Evolutionary conservation across 2,888 invertebrate genomes (phyloP).

Genomic region (Shargacucullia verbasci): DNA sequence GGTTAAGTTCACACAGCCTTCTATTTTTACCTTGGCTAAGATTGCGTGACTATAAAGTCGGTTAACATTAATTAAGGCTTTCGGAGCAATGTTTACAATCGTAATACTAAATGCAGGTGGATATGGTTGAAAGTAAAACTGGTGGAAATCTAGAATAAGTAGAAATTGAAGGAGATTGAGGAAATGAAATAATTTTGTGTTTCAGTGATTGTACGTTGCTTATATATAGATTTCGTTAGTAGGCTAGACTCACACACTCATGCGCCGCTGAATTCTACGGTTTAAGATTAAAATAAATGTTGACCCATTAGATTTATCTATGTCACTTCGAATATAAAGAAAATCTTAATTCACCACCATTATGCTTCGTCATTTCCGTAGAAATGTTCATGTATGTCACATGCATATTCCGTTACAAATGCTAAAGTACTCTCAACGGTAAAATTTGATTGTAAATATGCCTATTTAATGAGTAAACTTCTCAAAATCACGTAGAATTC

Average conservation of each 20-base stretch:
- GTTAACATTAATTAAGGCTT: slow-evolving; percentile 73
- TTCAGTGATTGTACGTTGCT: no score
- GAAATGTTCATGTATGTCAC: slow-evolving; percentile 21
- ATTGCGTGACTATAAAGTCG: slow-evolving; percentile 72
- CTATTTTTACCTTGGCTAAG: slow-evolving; percentile 70
- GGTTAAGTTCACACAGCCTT: slow-evolving; percentile 73
- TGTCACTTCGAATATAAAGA: not conserved
- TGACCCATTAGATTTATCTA: slow-evolving; percentile 4
- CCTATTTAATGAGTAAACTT: slow-evolving; percentile 61
- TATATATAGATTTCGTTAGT: no score
- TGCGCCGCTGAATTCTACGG: slow-evolving; percentile 13
- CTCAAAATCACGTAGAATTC: slow-evolving; percentile 68
- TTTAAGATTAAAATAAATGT: slow-evolving; percentile 5
- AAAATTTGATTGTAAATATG: slow-evolving; percentile 49
- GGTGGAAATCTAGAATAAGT: not conserved
- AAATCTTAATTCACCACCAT: not conserved
- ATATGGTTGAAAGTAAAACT: slow-evolving; percentile 31
- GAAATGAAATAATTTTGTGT: slow-evolving; percentile 31
- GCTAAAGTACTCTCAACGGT: slow-evolving; percentile 33
- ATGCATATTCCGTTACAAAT: slow-evolving; percentile 31
- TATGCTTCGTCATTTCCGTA: slow-evolving; percentile 11
- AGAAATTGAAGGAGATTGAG: slow-evolving; percentile 19
- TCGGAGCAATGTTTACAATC: slow-evolving; percentile 62
- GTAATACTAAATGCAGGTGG: slow-evolving; percentile 39
- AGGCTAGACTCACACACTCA: slow-evolving; percentile 19